Base-by-base conservation (phyloP, 2,797 vertebrate genomes). In the Micromesistius poutassou region DNA sequence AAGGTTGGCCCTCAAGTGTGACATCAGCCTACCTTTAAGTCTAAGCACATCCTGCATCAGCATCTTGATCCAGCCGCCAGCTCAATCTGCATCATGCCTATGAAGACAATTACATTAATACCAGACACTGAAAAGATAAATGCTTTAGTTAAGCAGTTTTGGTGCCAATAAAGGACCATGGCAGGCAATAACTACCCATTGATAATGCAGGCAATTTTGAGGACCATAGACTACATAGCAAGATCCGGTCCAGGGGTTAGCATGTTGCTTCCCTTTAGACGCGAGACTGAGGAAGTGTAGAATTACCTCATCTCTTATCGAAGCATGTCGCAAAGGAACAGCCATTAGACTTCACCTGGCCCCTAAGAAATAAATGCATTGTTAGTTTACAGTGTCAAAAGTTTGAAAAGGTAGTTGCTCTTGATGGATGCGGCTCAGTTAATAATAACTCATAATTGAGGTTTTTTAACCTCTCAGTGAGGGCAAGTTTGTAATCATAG, bases 401-500 rank as follows among this genome's bases (percentile, higher is more conserved):
- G 46, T 13, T 19, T 55, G 16, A 22, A 62, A 71, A 71, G 68
- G 1, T 1, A 30, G 3, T 22, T 71, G 12, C 68, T 16, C 25
- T 30, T 5, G 12, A 0, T 19, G 36, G 1, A 0, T 76, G 71
- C 85, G 92, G 94, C 94, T 96, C 95, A 96, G 94, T 46, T 5
- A 42, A 31, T 74, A 74, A 74, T 80, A 50, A 35, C 82, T 95
- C 95, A 94, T 89, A 84, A 94, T 79, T n/a, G 90, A 74, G 87
- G 0, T 22, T n/a, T 62, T 5, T 77, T 76, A 68, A 77, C 81
- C 7, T 83, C 93, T 97, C 94, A 95, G 96, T 94, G 95, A 97
- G 96, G 96, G 95, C 96, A 97, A 96, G 95, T 93, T 79, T 91
- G 89, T 96, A 93, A 91, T 97, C 96, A 94, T 30, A 30, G 95